Evolutionary conservation across 92 coral and sea anemone genomes (phyloP).

Genomic region (Phenganax subtilis): DNA sequence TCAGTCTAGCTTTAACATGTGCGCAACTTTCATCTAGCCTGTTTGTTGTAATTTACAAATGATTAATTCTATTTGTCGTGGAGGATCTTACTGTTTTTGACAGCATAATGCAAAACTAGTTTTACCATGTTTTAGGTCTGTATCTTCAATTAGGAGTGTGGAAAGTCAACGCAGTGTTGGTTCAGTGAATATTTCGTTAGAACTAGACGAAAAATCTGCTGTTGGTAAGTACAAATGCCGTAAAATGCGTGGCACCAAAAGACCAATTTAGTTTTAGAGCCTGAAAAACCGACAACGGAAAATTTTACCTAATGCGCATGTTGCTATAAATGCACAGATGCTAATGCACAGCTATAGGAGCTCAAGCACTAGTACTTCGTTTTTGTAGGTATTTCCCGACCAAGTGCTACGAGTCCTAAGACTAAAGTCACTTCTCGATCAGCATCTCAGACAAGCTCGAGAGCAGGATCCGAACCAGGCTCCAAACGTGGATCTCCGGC

Average conservation of each 20-base stretch:
- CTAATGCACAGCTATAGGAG: background rate
- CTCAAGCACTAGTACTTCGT: background rate
- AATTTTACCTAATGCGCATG: too few relatives aligned
- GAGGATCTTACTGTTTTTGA: background rate
- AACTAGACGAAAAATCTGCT: constrained; percentile 62
- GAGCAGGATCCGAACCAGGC: constrained; percentile 73
- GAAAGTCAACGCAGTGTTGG: constrained; percentile 89
- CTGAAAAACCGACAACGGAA: too few relatives aligned
- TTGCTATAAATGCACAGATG: too few relatives aligned
- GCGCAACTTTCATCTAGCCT: too few relatives aligned
- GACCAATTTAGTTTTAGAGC: too few relatives aligned
- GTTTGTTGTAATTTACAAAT: too few relatives aligned
- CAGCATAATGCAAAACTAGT: background rate
- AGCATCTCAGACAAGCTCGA: constrained; percentile 68
- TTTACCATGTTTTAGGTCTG: constrained; percentile 55
- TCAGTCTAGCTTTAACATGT: background rate
- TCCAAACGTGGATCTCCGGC: constrained; percentile 79
- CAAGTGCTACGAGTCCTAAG: constrained; percentile 66
- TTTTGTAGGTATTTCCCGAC: constrained; percentile 48
- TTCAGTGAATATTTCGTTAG: constrained; percentile 65
- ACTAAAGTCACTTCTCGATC: constrained; percentile 66
- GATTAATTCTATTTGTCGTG: background rate
- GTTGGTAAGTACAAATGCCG: constrained; percentile 20
- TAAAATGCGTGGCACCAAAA: too few relatives aligned
- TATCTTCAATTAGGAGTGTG: constrained; percentile 51